Conservation (phyloP, 92 coral and sea anemone genomes). For the Porites evermanni region DNA sequence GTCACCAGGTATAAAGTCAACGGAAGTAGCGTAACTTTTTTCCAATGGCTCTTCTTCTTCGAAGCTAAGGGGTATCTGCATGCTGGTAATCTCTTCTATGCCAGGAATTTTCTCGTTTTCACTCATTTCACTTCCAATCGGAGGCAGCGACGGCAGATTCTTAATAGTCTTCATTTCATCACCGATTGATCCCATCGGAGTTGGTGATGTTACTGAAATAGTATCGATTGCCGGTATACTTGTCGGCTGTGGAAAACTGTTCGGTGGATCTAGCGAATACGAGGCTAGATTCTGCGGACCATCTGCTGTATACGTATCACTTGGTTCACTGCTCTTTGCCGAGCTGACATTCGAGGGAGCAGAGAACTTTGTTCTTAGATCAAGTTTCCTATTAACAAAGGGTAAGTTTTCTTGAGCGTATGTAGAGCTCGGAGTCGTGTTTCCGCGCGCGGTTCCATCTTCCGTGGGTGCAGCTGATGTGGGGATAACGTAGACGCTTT, state of each 20-base stretch:
- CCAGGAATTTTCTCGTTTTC: constrained; percentile 55
- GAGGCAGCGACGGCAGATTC: constrained; percentile 58
- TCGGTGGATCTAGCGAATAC: constrained; percentile 62
- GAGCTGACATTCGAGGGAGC: background rate
- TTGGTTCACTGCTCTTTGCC: background rate
- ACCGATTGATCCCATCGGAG: constrained; percentile 64
- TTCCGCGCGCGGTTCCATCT: background rate
- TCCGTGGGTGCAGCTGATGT: constrained; percentile 23
- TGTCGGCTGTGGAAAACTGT: constrained; percentile 67
- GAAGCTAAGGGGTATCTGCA: constrained; percentile 32
- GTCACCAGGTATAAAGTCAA: background rate
- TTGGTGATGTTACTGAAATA: constrained; percentile 46
- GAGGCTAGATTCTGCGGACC: constrained; percentile 46
- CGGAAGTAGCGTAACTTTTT: constrained; percentile 13
- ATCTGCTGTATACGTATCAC: background rate
- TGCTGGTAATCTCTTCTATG: constrained; percentile 63
- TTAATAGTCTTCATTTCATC: constrained; percentile 48
- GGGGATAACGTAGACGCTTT: constrained; percentile 29
- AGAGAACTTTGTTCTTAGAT: constrained; percentile 10
- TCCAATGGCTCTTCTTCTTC: constrained; percentile 46
- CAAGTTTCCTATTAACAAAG: background rate
- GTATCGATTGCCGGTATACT: constrained; percentile 71
- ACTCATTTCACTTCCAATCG: constrained; percentile 61
- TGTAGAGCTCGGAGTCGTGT: background rate
- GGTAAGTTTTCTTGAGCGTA: background rate